These are phyloP conservation scores for Ctenosaura bakeri DNA, from an alignment of 2,797 vertebrate species.

Conservation along the genomic window DNA sequence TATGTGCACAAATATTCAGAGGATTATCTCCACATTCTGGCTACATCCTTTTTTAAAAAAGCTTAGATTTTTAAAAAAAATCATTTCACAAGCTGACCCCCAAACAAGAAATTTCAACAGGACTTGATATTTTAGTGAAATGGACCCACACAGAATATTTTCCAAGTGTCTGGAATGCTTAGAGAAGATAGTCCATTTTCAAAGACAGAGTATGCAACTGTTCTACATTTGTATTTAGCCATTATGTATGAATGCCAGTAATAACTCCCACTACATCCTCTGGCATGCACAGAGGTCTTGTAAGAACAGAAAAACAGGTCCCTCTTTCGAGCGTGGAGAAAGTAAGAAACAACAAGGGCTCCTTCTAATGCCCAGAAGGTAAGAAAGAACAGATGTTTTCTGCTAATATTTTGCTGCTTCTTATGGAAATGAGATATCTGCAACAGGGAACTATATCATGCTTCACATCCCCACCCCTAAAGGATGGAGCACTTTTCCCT, in stretches of 20 bases:
- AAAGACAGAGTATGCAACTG: background rate
- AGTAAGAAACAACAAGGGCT: background rate
- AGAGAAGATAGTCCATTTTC: background rate
- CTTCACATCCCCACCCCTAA: too few relatives aligned
- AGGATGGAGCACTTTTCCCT: background rate
- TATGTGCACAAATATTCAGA: background rate
- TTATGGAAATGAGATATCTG: background rate
- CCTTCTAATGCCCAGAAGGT: background rate
- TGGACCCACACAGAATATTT: background rate
- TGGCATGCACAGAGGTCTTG: background rate
- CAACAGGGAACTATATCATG: background rate
- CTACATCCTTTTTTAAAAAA: conserved; percentile 11
- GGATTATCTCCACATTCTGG: background rate
- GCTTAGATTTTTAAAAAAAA: background rate
- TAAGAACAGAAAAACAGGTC: background rate
- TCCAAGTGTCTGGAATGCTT: background rate
- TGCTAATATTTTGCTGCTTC: background rate
- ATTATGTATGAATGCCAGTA: background rate
- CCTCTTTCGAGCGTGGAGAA: background rate
- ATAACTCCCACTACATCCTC: background rate
- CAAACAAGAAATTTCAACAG: background rate
- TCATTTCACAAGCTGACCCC: background rate
- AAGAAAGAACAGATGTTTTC: too few relatives aligned
- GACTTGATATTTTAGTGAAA: background rate
- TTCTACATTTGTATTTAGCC: background rate